phyloP scores from a whole-genome alignment of 2,888 invertebrate genomes.

The Drosophila flavopinicola region DNA sequence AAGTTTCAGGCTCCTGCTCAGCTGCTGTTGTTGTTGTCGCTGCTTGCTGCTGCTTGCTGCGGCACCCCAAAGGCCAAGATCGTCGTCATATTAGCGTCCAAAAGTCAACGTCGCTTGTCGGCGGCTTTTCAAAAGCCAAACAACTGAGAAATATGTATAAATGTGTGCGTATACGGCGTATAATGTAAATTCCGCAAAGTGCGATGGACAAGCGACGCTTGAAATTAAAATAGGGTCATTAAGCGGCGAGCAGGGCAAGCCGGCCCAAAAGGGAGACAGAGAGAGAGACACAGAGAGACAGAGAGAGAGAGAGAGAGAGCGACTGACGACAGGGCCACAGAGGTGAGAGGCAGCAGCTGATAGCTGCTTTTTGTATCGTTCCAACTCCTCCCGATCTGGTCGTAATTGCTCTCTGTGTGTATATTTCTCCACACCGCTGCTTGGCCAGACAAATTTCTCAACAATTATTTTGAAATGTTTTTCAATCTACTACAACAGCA shows the following conservation, averaged over 20 bases:
- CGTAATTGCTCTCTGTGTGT: constrained; percentile 48
- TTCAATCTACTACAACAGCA: constrained; percentile 62
- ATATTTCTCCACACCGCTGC: constrained; percentile 8
- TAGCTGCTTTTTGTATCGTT: constrained; percentile 13
- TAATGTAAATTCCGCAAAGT: constrained; percentile 80
- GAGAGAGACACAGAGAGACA: constrained; percentile 28
- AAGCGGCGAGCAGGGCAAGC: constrained; percentile 52
- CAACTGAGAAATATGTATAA: constrained; percentile 55
- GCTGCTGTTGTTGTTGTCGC: constrained; percentile 30
- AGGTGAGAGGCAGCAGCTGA: constrained; percentile 27
- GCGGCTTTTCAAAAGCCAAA: constrained; percentile 75
- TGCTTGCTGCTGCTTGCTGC: constrained; percentile 17
- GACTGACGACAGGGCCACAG: constrained; percentile 13
- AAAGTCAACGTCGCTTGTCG: constrained; percentile 77
- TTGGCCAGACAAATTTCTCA: constrained; percentile 74
- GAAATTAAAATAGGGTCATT: constrained; percentile 80
- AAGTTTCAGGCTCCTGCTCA: constrained; percentile 65
- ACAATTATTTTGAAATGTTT: constrained; percentile 79
- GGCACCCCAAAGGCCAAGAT: constrained; percentile 80
- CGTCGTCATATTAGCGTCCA: constrained; percentile 80
- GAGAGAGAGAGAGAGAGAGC: no score
- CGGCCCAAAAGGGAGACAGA: constrained; percentile 10
- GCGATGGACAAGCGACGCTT: constrained; percentile 78
- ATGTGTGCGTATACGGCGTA: constrained; percentile 53
- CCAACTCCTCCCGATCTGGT: constrained; percentile 16